Evolutionary conservation across 2,113 vertebrate species (phyloP).

Genomic region (Rhadina sibilatrix): DNA sequence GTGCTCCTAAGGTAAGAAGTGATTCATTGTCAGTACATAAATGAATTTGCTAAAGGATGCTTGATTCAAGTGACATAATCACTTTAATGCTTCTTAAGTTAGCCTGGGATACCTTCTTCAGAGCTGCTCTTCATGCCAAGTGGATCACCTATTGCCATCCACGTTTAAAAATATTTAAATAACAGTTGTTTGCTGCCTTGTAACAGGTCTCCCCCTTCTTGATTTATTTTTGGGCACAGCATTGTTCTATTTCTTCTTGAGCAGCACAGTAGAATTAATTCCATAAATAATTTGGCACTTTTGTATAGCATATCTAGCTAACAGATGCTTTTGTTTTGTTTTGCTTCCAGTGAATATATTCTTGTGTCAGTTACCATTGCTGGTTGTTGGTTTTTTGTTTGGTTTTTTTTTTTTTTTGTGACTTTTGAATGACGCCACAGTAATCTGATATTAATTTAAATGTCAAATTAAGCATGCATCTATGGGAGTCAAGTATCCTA

Average conservation of each 20-base stretch:
- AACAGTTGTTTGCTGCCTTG: conserved; percentile 25
- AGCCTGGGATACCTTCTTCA: neutral
- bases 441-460: conserved; percentile 64
- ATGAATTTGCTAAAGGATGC: neutral
- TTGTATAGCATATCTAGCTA: neutral
- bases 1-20: neutral
- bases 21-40: neutral
- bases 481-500: conserved; percentile 32
- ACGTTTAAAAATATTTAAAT: neutral
- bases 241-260: conserved; percentile 48
- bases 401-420: neutral
- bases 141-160: neutral
- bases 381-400: no score
- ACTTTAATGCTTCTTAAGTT: neutral
- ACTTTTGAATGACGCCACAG: neutral
- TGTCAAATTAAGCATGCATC: conserved; percentile 57
- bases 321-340: neutral
- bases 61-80: conserved; percentile 28
- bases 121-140: neutral
- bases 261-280: conserved; percentile 40
- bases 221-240: conserved; percentile 43
- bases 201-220: conserved; percentile 1
- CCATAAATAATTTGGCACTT: conserved; percentile 39
- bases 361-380: neutral
- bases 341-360: neutral